Evolutionary conservation across 1,140 invertebrate genomes (phyloP), one percentile per base, ranked within the genome.

Genomic region (Goniozus legneri): DNA sequence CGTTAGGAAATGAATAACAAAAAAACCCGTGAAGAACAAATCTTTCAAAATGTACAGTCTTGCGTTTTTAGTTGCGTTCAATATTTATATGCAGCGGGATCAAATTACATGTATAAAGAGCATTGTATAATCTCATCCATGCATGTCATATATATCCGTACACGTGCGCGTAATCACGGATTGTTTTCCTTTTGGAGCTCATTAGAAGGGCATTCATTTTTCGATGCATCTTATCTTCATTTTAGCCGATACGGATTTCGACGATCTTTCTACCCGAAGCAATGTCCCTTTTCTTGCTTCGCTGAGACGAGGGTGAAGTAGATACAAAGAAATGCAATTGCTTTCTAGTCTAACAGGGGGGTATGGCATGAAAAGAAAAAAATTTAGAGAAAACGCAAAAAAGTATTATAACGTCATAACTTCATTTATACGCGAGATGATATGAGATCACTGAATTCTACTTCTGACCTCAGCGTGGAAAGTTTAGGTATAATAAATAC

Each of bases 51-150:
- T 62, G 63, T 65, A 62, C 59, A 65, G 58, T 56, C 35, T 58
- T 55, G 55, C 54, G 50, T 60, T 65, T 56, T 64, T 62, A 67
- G 63, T 64, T 67, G 62, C 62, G 62, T 67, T 67, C 64, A 67
- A 58, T 64, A 58, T 49, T 27, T 65, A 53, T 67, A 65, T 64
- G 65, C 61, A 57, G 59, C 52, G 65, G 65, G 65, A 67, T 62
- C 65, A 67, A 67, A 67, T 58, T 57, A 57, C 51, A 52, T 45
- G 61, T 62, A 56, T 62, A 56, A 52, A 62, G 50, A 47, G 49
- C 32, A 50, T 52, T 52, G 50, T 48, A 35, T 52, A 43, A 52
- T 43, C 45, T 35, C 41, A 19, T 49, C 8, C n/a, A 42, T 15
- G 3, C 13, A 35, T 1, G 16, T 8, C 8, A 35, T 15, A 13